Evolutionary conservation across 2,888 invertebrate genomes (phyloP), one percentile per base, ranked within the genome.

Genomic region (Bombyx huttoni): DNA sequence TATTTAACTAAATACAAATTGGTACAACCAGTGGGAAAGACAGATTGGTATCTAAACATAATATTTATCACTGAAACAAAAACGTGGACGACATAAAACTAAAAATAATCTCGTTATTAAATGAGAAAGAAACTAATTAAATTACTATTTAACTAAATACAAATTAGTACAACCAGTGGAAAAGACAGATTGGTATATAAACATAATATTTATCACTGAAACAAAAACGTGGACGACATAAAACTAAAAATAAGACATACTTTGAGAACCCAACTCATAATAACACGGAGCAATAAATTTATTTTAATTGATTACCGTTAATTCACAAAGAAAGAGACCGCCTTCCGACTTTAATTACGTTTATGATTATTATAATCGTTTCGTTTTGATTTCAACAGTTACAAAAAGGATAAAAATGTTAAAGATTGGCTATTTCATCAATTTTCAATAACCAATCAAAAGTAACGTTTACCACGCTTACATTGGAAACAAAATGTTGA

Each of bases 251-350:
- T 24, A 24, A 24, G 24, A 24, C 24, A 72, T 73, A 73, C 73
- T 55, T 51, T 54, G 54, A 61, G 65, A 65, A 62, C 65, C 63
- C 63, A 63, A 63, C 65, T 68, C 61, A 61, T 70, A 73, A 70
- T 68, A 71, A 69, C 68, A 63, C 59, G 58, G 56, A 63, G 69
- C 70, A 62, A 81, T 82, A 81, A 78, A 80, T 83, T 79, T 67
- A 58, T 75, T 80, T 79, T 75, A 78, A 81, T 81, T 81, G 79
- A 81, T 80, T 78, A 75, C 71, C 69, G 73, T 78, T 80, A 79
- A 79, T 81, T 76, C 67, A 77, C 75, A 75, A 75, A 75, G 75
- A 76, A 75, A 65, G 68, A 60, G 63, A 68, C 78, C 74, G 78
- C 77, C 78, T 73, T 64, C 64, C 63, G 63, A 65, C 70, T 80